Evolutionary conservation across 2,888 invertebrate genomes (phyloP).

Genomic region (Drosophila paramelanica): DNA sequence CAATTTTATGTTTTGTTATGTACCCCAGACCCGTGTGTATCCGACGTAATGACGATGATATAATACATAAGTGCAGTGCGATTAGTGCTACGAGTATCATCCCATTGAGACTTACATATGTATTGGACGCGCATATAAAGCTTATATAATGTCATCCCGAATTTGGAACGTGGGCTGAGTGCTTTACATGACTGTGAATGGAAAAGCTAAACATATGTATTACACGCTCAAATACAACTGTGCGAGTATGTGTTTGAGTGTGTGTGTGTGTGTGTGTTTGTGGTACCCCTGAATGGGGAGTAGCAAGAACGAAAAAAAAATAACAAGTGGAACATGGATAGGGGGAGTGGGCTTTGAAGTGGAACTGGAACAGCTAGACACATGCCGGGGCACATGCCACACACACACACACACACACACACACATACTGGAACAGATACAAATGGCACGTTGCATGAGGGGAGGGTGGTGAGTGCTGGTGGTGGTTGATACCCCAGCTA

Average conservation of each 20-base stretch:
- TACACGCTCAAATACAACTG: slow-evolving; percentile 31
- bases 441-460: slow-evolving; percentile 29
- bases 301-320: slow-evolving; percentile 23
- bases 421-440: slow-evolving; percentile 22
- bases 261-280: slow-evolving; percentile 5
- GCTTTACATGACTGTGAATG: slow-evolving; percentile 69
- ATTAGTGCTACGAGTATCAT: slow-evolving; percentile 19
- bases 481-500: slow-evolving; percentile 47
- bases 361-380: slow-evolving; percentile 51
- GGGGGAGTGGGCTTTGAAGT: slow-evolving; percentile 8
- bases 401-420: slow-evolving; percentile 23
- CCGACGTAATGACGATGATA: slow-evolving; percentile 15
- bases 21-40: background rate
- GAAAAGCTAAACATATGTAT: slow-evolving; percentile 81
- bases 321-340: slow-evolving; percentile 38
- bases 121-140: slow-evolving; percentile 39
- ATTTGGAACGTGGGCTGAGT: slow-evolving; percentile 23
- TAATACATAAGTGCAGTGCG: slow-evolving; percentile 32
- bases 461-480: background rate
- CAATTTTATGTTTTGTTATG: slow-evolving; percentile 1
- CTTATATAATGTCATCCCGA: slow-evolving; percentile 56
- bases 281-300: slow-evolving; percentile 57
- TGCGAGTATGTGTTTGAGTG: slow-evolving; percentile 29
- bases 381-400: slow-evolving; percentile 49
- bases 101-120: slow-evolving; percentile 18